Percentiles rank a stretch among this genome's conserved stretches.
Evolutionary conservation across 2,113 vertebrate genomes (phyloP).

Genomic region (Catagonus wagneri): DNA sequence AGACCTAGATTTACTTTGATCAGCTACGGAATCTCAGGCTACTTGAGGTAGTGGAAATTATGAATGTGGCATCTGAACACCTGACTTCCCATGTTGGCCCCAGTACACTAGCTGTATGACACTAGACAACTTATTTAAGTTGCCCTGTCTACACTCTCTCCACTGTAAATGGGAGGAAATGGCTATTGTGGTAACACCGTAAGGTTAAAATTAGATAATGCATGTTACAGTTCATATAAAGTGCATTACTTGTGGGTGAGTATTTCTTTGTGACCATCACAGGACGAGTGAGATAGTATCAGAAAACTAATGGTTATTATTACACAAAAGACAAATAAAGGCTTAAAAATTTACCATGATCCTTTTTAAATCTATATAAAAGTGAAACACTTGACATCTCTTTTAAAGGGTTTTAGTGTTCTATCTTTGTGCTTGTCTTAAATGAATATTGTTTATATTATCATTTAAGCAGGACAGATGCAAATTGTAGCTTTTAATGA

Average conservation of each 20-base stretch:
- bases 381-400: not conserved
- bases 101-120: not conserved
- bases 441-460: not conserved
- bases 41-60: accelerated
- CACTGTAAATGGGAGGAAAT: not conserved
- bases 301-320: not conserved
- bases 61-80: accelerated
- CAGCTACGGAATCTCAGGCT: accelerated
- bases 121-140: too few species aligned
- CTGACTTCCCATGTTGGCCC: not conserved
- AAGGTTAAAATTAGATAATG: not conserved
- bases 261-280: not conserved
- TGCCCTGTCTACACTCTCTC: not conserved
- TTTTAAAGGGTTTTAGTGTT: not conserved
- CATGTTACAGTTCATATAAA: too few species aligned
- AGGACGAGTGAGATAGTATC: not conserved
- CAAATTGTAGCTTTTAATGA: not conserved
- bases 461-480: not conserved
- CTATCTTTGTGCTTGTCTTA: not conserved
- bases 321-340: not conserved
- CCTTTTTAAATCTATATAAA: not conserved
- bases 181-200: too few species aligned
- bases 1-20: accelerated
- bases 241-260: too few species aligned
- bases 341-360: not conserved